Conservation (phyloP, 2,888 invertebrate genomes). For the Furcula furcula region DNA sequence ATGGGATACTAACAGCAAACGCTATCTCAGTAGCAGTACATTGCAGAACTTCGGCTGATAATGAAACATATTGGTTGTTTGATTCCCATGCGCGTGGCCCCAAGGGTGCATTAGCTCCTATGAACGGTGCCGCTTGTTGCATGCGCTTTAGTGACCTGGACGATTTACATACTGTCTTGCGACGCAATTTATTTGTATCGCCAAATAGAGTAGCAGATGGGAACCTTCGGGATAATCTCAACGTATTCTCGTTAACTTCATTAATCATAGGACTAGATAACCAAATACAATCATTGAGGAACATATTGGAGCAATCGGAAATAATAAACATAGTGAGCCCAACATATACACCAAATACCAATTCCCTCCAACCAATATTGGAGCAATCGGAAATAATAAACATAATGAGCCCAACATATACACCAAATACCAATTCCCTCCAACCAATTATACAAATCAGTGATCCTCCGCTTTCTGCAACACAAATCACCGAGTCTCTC, state of each 20-base stretch:
- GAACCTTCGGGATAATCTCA: not conserved
- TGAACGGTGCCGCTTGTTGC: conserved; percentile 11
- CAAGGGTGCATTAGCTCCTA: conserved; percentile 11
- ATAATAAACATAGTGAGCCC: not conserved
- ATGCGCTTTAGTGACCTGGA: conserved; percentile 10
- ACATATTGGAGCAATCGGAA: not conserved
- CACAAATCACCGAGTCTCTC: not conserved
- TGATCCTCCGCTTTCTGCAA: not conserved
- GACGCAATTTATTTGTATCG: not conserved
- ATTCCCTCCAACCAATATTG: conserved; percentile 1
- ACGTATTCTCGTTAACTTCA: conserved; percentile 5
- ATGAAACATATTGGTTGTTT: conserved; percentile 10
- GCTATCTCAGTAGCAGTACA: conserved; percentile 7
- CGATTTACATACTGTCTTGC: conserved; percentile 5
- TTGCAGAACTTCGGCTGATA: conserved; percentile 3
- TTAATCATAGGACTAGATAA: conserved; percentile 1
- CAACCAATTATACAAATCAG: not conserved
- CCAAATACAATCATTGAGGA: conserved; percentile 1
- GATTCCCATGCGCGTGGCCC: conserved; percentile 15
- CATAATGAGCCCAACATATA: not conserved
- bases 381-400: not conserved
- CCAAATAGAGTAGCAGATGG: not conserved
- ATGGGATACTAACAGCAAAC: conserved; percentile 9
- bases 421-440: conserved; percentile 2
- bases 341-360: conserved; percentile 2